Evolutionary conservation across 2,113 vertebrate species (phyloP).

Genomic region (Stercorarius parasiticus): DNA sequence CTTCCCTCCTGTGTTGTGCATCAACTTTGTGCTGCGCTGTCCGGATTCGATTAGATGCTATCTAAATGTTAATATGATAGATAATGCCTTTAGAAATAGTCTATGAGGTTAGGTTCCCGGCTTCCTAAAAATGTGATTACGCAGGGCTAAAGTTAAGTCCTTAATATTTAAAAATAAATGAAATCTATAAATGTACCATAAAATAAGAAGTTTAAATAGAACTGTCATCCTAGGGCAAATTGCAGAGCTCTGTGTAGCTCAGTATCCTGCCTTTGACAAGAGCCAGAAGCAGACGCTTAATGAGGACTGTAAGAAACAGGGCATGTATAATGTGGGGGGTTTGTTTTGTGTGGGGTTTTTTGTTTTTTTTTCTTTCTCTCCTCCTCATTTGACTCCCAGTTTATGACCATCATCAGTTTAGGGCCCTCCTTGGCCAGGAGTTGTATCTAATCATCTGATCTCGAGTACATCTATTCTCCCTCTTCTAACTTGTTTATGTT

Average conservation of each 20-base stretch:
- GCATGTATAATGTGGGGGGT: neutral
- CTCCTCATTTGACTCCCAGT: neutral
- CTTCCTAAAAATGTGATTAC: neutral
- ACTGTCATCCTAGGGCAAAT: neutral
- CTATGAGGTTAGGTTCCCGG: neutral
- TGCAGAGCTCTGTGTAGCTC: constrained; percentile 3
- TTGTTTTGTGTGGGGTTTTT: neutral
- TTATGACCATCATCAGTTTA: neutral
- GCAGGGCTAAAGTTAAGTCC: neutral
- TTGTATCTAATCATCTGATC: neutral
- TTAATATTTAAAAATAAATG: constrained; percentile 44
- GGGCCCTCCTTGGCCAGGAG: neutral
- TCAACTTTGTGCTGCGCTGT: neutral
- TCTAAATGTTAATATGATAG: neutral
- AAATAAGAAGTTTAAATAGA: constrained; percentile 23
- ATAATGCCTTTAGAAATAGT: neutral
- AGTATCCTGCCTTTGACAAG: neutral
- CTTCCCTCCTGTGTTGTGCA: neutral
- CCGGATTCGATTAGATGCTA: constrained; percentile 13
- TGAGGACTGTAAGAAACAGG: neutral
- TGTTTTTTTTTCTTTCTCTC: neutral
- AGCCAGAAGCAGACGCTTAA: constrained; percentile 33
- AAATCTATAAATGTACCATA: constrained; percentile 1
- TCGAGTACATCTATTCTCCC: neutral
- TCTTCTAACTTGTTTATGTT: constrained; percentile 44